Base-by-base conservation (phyloP, 2,113 vertebrate species). In the Anarrhichthys ocellatus region DNA sequence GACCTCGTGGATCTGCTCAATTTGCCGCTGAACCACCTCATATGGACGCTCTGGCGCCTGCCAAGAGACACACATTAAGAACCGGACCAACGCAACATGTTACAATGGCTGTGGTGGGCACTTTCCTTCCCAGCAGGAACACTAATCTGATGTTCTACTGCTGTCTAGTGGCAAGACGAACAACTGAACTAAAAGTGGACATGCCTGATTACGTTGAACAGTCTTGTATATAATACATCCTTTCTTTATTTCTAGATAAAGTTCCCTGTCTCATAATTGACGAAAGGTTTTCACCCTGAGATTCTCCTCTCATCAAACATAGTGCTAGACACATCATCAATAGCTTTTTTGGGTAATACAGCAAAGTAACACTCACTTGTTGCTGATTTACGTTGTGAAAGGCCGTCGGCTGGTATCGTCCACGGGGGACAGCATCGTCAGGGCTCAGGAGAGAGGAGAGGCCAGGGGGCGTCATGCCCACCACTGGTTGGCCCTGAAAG, bases 1-100 rank as follows among this genome's bases (percentile, higher is more conserved):
- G 11, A 93, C 82, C 63, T 54, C 81, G 76, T 92, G 93, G 75
- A 94, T 81, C 46, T 91, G 91, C 52, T 93, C 86, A 63, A 92
- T 65, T 14, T 91, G 86, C 62, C 78, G 74, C 59, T 77, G 88
- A 75, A 92, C 69, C 27, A 83, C 80, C 24, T 90, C 77, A 27
- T 86, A 61, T 9, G 18, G 69, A 24, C 5, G 34, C 59, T 9
- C 52, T 62, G 63, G 34, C 54, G 8, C 59, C 78, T 80, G 74
- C 6, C 0, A 29, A 68, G 9, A 68, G 14, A 66, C 58, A 27
- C 44, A 40, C 65, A 52, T 38, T 9, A 18, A 59, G 13, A 22
- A 24, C 20, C 8, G 3, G 5, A 27, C 58, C n/a, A 65, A 63
- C 15, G 61, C n/a, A 24, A 15, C 9, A 34, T 9, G 56, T 40